phyloP scores from a whole-genome alignment of 2,113 vertebrate species.

The Myotis yumanensis region DNA sequence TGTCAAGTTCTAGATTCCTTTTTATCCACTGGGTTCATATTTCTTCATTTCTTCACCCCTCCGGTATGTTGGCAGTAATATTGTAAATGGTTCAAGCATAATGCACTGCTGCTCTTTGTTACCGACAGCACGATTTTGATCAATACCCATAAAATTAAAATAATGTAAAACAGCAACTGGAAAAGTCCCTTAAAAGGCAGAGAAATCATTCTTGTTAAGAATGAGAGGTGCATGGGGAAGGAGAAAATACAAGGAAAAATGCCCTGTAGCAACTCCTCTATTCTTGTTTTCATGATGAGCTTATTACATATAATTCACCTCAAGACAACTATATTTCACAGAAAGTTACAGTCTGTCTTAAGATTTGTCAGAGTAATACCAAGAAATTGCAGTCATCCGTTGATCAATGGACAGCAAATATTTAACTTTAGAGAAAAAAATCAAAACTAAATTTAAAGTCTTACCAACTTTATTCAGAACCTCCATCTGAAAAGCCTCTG shows the following conservation, averaged over 20 bases:
- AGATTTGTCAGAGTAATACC: slow-evolving; percentile 38
- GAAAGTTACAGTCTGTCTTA: slow-evolving; percentile 58
- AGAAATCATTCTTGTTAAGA: background rate
- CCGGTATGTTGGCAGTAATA: background rate
- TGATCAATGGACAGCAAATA: slow-evolving; percentile 62
- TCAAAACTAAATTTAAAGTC: slow-evolving; percentile 70
- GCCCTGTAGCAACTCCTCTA: background rate
- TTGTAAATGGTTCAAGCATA: background rate
- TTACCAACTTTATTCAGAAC: slow-evolving; percentile 42
- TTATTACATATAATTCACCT: slow-evolving; percentile 44
- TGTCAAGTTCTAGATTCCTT: background rate
- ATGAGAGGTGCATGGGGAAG: background rate
- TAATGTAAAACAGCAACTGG: background rate
- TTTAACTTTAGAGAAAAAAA: slow-evolving; percentile 61
- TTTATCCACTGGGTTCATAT: background rate
- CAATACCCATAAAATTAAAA: slow-evolving; percentile 1
- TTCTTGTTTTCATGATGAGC: slow-evolving; percentile 25
- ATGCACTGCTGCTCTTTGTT: background rate
- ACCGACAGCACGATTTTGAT: slow-evolving; percentile 13
- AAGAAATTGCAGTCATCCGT: slow-evolving; percentile 45
- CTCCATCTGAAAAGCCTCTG: slow-evolving; percentile 9
- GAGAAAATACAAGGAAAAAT: background rate
- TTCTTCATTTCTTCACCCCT: background rate
- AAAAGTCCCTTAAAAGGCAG: background rate
- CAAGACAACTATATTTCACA: slow-evolving; percentile 57